These are phyloP conservation scores for Blera fallax DNA, from an alignment of 2,888 invertebrate genomes.

Conservation along the genomic window DNA sequence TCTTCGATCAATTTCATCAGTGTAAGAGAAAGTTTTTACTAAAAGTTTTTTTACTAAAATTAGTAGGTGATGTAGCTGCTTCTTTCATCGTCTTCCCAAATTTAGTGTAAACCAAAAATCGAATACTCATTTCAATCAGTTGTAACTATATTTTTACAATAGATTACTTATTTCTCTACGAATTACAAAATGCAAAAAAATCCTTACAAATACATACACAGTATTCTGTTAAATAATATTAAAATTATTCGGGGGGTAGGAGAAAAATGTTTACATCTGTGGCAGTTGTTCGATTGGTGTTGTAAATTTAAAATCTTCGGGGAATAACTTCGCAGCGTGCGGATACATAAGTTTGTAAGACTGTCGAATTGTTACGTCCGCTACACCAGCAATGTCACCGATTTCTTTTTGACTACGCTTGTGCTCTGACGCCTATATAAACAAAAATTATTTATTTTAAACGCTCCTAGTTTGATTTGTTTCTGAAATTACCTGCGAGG, in stretches of 20 bases:
- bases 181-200: constrained; percentile 51
- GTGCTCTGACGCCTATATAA: constrained; percentile 90
- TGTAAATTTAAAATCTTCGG: constrained; percentile 97
- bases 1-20: too few species aligned
- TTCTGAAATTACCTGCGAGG: constrained; percentile 88
- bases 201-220: constrained; percentile 44
- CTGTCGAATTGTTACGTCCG: constrained; percentile 98
- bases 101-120: too few species aligned
- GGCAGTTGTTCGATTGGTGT: constrained; percentile 97
- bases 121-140: not conserved
- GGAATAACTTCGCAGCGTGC: constrained; percentile 95
- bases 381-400: constrained; percentile 98
- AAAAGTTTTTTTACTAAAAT: too few species aligned
- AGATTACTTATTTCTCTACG: constrained; percentile 29
- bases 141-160: constrained; percentile 49
- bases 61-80: too few species aligned
- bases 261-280: constrained; percentile 84
- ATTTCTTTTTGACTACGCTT: constrained; percentile 99
- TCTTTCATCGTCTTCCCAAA: too few species aligned
- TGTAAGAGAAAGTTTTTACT: too few species aligned
- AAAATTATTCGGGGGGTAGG: constrained; percentile 15
- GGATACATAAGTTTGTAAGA: constrained; percentile 99
- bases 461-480: not conserved
- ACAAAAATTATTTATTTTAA: not conserved
- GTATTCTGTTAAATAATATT: constrained; percentile 44